Evolutionary conservation across 2,797 vertebrate genomes (phyloP), one percentile per base, ranked within the genome.

Genomic region (Danio kyathit): DNA sequence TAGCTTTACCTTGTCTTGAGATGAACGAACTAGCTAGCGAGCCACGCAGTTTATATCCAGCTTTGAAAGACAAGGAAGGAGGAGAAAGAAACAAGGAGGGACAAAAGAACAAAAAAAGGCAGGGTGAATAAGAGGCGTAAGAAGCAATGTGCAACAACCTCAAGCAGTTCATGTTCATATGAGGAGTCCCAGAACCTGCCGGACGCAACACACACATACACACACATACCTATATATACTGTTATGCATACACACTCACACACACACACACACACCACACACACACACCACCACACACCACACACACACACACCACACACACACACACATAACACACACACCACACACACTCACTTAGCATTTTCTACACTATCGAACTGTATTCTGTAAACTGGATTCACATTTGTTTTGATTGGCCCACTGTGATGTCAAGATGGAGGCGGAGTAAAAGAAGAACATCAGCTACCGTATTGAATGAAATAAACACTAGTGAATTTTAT

Each of bases 11-110:
- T 95, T 95, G 94, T 92, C 94, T 92, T 89, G 92, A 93, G 94
- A 94, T 95, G 94, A 94, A 95, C 83, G 94, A 94, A 92, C 93
- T 94, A 93, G 93, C 92, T 94, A 94, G 92, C 85, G 94, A 94
- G 93, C 93, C 94, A 60, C 93, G 93, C 72, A 94, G 93, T 91
- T 95, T 95, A 94, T 95, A 95, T 93, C 93, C 94, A 92, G 92
- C 93, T 94, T 93, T 88, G 90, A 92, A 91, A 89, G 87, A 89
- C 85, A 83, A 92, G 88, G 90, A 69, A 82, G 79, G 74, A 64
- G 75, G 70, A 64, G 75, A 82, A 71, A 67, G 74, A 84, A 84
- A 83, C 79, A 83, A 84, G 81, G 81, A 85, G 84, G 90, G 82
- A 88, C 86, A 88, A 90, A 76, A 80, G 80, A 88, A 87, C 84